phyloP scores from a whole-genome alignment of 2,797 vertebrate species.

The Sebastes reedi region DNA sequence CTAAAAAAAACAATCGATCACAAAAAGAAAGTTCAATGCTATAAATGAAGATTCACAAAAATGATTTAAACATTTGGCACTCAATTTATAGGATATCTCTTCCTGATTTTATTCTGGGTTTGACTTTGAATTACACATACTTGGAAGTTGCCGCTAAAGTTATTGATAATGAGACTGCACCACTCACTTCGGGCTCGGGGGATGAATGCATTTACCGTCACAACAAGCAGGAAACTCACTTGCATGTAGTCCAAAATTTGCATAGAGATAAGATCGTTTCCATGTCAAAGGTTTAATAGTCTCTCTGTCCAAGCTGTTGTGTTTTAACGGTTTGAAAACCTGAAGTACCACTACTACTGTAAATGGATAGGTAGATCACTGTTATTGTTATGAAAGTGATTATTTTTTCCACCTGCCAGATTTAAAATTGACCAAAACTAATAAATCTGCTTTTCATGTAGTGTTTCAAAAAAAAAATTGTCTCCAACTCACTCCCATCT shows the following conservation, averaged over 20 bases:
- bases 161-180: background rate
- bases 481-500: background rate
- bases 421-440: background rate
- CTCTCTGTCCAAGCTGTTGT: constrained; percentile 6
- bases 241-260: constrained; percentile 23
- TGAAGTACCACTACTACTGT: background rate
- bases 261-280: constrained; percentile 35
- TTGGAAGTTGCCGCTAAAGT: background rate
- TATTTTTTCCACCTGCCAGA: background rate
- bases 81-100: background rate
- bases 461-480: background rate
- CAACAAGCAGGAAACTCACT: constrained; percentile 23
- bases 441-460: background rate
- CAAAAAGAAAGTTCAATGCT: background rate
- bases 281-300: constrained; percentile 11
- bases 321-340: constrained; percentile 13
- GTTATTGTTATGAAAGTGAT: background rate
- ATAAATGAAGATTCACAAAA: background rate
- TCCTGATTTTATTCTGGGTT: background rate
- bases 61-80: background rate
- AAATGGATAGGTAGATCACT: background rate
- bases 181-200: background rate
- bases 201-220: constrained; percentile 1
- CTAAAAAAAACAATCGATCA: too few relatives aligned
- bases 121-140: background rate